Evolutionary conservation across 2,113 vertebrate genomes (phyloP).

Genomic region (Gymnarchus niloticus): DNA sequence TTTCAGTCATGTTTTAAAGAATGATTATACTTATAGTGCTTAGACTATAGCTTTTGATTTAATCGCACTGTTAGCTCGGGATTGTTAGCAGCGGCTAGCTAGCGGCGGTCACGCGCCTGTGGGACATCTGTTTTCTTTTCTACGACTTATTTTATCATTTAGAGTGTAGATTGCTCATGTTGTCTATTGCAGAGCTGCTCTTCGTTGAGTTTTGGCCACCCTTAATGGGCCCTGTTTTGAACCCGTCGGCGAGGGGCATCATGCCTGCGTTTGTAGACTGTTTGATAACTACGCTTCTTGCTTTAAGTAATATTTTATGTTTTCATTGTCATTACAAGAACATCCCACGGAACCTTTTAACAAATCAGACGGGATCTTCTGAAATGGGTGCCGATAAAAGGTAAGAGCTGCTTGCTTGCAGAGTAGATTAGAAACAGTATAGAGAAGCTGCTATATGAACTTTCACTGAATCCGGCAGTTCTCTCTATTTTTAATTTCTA

Average conservation of each 20-base stretch:
- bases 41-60: not conserved
- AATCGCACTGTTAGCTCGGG: not conserved
- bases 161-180: not conserved
- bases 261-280: not conserved
- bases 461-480: not conserved
- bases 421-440: not conserved
- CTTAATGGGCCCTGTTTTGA: not conserved
- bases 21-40: not conserved
- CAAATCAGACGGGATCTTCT: not conserved
- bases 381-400: conserved; percentile 91
- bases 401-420: conserved; percentile 49
- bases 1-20: too few relatives aligned
- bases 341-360: not conserved
- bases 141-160: not conserved
- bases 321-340: not conserved
- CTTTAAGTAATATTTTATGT: not conserved
- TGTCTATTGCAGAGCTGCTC: not conserved
- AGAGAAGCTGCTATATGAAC: not conserved
- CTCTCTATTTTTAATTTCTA: too few relatives aligned
- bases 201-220: not conserved
- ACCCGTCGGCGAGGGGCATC: not conserved
- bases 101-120: not conserved
- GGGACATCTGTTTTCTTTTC: not conserved
- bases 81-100: not conserved
- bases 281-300: not conserved